Conservation (phyloP, 1,140 invertebrate species). For the Anastrepha ludens region DNA sequence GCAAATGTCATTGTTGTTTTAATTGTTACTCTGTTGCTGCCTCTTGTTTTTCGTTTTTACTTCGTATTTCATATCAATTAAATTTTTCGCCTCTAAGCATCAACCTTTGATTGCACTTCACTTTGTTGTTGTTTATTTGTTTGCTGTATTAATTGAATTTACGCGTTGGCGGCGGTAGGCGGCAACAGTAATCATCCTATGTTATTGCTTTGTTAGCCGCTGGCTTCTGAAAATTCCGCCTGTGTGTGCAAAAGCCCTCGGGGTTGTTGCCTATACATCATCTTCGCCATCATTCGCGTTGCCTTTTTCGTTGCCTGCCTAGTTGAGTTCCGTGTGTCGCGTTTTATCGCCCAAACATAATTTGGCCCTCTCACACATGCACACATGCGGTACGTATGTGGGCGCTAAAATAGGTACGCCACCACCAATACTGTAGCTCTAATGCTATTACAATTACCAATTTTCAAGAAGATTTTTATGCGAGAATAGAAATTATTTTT, state of each 20-base stretch:
- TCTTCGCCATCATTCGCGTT: not conserved
- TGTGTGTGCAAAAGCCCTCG: not conserved
- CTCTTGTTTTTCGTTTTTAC: not conserved
- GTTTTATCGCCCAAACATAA: too few species aligned
- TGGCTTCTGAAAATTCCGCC: not conserved
- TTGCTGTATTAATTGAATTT: slow-evolving; percentile 48
- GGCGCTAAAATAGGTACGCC: too few species aligned
- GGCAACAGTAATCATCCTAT: not conserved
- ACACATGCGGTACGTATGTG: too few species aligned
- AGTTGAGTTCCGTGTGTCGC: too few species aligned
- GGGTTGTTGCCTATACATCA: not conserved
- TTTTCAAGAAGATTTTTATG: too few species aligned
- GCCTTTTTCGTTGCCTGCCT: not conserved
- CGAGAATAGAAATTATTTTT: too few species aligned
- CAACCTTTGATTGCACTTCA: slow-evolving; percentile 13
- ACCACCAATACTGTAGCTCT: too few species aligned
- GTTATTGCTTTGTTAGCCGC: not conserved
- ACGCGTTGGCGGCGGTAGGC: slow-evolving; percentile 17
- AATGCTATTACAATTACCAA: too few species aligned
- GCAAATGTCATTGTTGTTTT: slow-evolving; percentile 40
- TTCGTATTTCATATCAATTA: not conserved
- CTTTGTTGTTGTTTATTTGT: slow-evolving; percentile 13
- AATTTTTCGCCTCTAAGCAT: slow-evolving; percentile 27
- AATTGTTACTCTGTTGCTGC: not conserved
- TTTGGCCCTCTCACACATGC: too few species aligned